Percentiles rank a stretch among this genome's conserved stretches.
These are phyloP conservation scores for Borostomias antarcticus DNA, from an alignment of 2,797 vertebrate genomes.

Conservation along the genomic window DNA sequence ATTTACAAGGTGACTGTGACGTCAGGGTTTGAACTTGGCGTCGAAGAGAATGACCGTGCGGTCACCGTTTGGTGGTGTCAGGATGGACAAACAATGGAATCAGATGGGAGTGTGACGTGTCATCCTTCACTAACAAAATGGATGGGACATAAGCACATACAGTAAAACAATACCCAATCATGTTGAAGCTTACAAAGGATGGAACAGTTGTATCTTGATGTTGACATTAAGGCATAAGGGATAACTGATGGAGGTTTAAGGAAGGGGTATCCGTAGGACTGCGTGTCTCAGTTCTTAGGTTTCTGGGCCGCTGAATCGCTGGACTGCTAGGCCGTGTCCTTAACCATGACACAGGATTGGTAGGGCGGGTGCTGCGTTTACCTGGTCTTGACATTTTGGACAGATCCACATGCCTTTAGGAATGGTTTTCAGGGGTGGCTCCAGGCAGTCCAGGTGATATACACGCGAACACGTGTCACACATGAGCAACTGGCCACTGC, in stretches of 20 bases:
- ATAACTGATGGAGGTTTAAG: constrained; percentile 24
- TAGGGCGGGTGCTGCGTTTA: constrained; percentile 75
- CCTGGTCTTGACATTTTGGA: constrained; percentile 99
- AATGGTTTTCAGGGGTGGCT: constrained; percentile 98
- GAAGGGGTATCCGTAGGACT: neutral
- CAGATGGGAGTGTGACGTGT: constrained; percentile 75
- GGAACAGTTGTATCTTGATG: constrained; percentile 72
- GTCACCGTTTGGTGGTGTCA: constrained; percentile 53
- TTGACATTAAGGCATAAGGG: constrained; percentile 36
- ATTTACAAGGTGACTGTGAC: constrained; percentile 40
- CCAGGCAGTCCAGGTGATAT: constrained; percentile 99
- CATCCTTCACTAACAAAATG: constrained; percentile 71
- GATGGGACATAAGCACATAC: constrained; percentile 70
- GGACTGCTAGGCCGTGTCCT: constrained; percentile 46
- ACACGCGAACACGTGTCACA: constrained; percentile 99
- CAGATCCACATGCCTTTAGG: constrained; percentile 99
- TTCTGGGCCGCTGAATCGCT: constrained; percentile 4
- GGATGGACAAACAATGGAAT: constrained; percentile 62
- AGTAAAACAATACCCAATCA: constrained; percentile 67
- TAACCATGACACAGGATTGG: constrained; percentile 52
- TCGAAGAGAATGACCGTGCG: constrained; percentile 38
- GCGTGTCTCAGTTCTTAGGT: neutral
- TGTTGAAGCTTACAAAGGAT: constrained; percentile 78
- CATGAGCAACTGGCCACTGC: constrained; percentile 99
- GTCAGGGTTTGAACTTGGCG: constrained; percentile 15